These are phyloP conservation scores for Plebejus anna DNA, from an alignment of 2,888 invertebrate genomes.

Conservation along the genomic window DNA sequence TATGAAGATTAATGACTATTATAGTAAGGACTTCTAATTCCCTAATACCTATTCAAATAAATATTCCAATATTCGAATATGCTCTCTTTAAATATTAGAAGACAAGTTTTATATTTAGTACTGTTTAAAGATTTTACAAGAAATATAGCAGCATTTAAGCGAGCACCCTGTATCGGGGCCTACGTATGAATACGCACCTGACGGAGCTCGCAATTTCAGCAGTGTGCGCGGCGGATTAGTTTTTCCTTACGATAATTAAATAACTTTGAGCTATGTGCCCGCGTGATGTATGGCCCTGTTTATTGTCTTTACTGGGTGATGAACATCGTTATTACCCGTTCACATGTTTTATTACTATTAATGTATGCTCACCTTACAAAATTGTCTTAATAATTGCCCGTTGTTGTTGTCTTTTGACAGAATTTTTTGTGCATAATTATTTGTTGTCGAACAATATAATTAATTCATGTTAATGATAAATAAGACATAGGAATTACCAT, in stretches of 20 bases:
- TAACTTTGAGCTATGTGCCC: constrained; percentile 75
- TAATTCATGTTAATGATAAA: neutral
- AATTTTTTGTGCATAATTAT: neutral
- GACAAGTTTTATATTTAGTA: too few species aligned
- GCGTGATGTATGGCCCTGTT: constrained; percentile 73
- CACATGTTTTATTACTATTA: constrained; percentile 34
- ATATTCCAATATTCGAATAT: too few species aligned
- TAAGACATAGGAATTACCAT: constrained; percentile 7
- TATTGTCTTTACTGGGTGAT: constrained; percentile 63
- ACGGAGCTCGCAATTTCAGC: constrained; percentile 68
- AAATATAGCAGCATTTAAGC: neutral
- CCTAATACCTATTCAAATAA: too few species aligned
- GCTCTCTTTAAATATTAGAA: too few species aligned
- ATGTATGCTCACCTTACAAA: constrained; percentile 16
- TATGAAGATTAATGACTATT: too few species aligned
- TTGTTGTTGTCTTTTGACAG: neutral
- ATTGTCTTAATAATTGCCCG: neutral
- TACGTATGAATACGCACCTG: constrained; percentile 56
- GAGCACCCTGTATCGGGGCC: constrained; percentile 50
- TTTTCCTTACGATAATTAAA: constrained; percentile 79
- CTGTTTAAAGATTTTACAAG: neutral
- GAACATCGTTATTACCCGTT: constrained; percentile 51
- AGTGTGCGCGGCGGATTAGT: constrained; percentile 70
- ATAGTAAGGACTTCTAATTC: too few species aligned
- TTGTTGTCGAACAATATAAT: neutral